Percentiles rank a stretch among this genome's conserved stretches.
phyloP scores from a whole-genome alignment of 2,113 vertebrate genomes.

The Psophia crepitans region DNA sequence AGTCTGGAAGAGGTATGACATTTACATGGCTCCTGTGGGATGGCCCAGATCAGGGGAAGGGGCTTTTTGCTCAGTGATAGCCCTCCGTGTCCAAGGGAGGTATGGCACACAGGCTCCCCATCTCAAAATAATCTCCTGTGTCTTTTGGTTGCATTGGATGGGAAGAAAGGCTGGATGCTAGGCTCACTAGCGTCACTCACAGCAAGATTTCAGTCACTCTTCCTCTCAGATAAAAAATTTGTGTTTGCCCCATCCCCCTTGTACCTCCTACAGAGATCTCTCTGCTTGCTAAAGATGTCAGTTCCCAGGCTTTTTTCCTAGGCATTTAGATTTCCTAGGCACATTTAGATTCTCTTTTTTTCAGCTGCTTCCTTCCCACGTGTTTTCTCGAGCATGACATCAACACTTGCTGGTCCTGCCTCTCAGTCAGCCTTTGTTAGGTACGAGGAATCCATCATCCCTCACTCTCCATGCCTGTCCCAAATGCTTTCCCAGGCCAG shows the following conservation, averaged over 20 bases:
- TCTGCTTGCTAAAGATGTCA: not conserved
- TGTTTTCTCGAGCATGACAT: not conserved
- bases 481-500: not conserved
- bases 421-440: not conserved
- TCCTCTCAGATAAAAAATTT: not conserved
- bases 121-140: not conserved
- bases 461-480: accelerated
- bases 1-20: not conserved
- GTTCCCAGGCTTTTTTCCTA: not conserved
- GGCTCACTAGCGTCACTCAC: not conserved
- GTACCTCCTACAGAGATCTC: not conserved
- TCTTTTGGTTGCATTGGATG: not conserved
- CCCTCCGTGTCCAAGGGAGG: not conserved
- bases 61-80: not conserved
- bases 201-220: not conserved
- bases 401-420: not conserved
- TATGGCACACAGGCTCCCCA: not conserved
- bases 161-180: not conserved
- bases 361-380: not conserved
- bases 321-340: not conserved
- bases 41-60: not conserved
- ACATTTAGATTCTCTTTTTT: not conserved
- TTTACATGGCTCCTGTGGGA: not conserved
- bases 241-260: not conserved
- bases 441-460: not conserved